Conservation (phyloP, 2,113 vertebrate species). For the Columbina picui region DNA sequence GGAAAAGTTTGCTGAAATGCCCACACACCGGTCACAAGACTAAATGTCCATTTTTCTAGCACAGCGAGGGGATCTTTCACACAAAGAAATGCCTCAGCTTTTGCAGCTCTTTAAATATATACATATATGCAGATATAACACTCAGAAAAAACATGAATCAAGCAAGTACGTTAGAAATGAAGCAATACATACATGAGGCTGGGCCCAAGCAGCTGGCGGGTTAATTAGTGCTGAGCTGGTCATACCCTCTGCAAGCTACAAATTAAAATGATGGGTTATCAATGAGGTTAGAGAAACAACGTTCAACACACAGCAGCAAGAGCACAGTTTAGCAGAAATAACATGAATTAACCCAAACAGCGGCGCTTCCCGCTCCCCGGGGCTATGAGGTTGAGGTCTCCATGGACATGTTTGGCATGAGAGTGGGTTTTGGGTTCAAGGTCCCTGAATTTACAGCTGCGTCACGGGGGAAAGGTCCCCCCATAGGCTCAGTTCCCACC, state of each 20-base stretch:
- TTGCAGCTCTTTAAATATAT: not conserved
- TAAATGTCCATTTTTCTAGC: not conserved
- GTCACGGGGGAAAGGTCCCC: not conserved
- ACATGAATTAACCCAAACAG: rapidly evolving
- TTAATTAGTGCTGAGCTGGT: slow-evolving; percentile 88
- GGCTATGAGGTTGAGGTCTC: not conserved
- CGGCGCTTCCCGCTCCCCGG: not conserved
- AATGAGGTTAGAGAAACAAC: not conserved
- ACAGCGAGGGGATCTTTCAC: not conserved
- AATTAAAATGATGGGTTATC: slow-evolving; percentile 80
- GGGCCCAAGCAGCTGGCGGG: slow-evolving; percentile 81
- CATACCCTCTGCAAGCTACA: slow-evolving; percentile 86
- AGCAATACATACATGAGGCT: slow-evolving; percentile 90
- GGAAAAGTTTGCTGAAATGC: no score
- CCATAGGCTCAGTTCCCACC: not conserved
- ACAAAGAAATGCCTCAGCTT: rapidly evolving
- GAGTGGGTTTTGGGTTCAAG: not conserved
- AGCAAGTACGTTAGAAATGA: slow-evolving; percentile 1
- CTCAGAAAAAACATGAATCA: not conserved
- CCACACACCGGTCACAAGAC: not conserved
- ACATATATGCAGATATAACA: rapidly evolving
- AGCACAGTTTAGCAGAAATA: not conserved
- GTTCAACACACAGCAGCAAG: not conserved
- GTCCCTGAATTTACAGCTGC: not conserved
- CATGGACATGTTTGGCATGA: rapidly evolving